Evolutionary conservation across 1,140 invertebrate species (phyloP), one percentile per base, ranked within the genome.

Genomic region (Pachyrhynchus sulphureomaculatus): DNA sequence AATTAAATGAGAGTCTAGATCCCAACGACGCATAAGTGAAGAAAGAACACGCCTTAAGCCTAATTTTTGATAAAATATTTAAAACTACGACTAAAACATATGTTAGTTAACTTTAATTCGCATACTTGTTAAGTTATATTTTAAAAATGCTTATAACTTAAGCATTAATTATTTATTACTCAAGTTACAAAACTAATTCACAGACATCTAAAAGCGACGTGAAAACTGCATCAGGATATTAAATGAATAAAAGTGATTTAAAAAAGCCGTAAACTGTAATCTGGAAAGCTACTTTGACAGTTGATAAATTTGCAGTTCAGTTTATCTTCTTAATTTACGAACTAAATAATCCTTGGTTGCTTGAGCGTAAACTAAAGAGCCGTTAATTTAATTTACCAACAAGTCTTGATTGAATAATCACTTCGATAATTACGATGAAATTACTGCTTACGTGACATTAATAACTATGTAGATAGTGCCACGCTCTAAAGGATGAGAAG

Each of bases 371-470:
- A 49, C 34, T 49, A 32, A 49, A 29, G 26, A 29, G 13, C 26
- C 32, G 47, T 32, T 49, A 34, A 49, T 34, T 49, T 49, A 33
- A 49, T 49, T 49, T 49, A 20, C 23, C 47, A 49, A 49, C 47
- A 49, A 17, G 47, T 49, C 26, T 48, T 29, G 10, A 44, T 44
- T 44, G 20, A 18, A 23, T 44, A 23, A 23, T 8, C 21, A 15
- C 36, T 33, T 6, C 12, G 5, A 9, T 13, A 5, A 15, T 39
- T n/a, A 39, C 15, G 9, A 9, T n/a, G 6, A 5, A n/a, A 33
- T 5, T 33, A 33, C 12, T 6, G 29, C 29, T 33, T 33, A 33
- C 5, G 5, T 33, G 29, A 33, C 12, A n/a, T n/a, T n/a, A n/a
- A n/a, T n/a, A n/a, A n/a, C n/a, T n/a, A n/a, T n/a, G n/a, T n/a